Percentiles rank a stretch among this genome's conserved stretches.
phyloP scores from a whole-genome alignment of 2,888 invertebrate genomes.

The Lasiommata megera region DNA sequence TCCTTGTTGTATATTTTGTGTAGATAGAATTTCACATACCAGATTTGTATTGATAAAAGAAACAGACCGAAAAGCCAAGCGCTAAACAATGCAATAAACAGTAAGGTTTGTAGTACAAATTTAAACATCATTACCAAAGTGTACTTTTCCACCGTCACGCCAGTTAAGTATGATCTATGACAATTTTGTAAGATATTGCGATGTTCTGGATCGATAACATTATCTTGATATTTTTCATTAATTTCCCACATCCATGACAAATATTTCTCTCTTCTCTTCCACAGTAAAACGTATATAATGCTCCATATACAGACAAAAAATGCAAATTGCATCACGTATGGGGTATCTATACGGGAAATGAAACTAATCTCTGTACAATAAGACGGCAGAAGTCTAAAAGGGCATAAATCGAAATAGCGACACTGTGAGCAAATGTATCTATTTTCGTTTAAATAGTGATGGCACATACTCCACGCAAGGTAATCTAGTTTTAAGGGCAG shows the following conservation, averaged over 20 bases:
- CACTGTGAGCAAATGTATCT: background rate
- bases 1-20: background rate
- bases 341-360: background rate
- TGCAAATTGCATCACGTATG: background rate
- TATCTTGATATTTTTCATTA: background rate
- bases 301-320: background rate
- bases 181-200: background rate
- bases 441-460: background rate
- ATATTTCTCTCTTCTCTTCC: background rate
- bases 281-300: background rate
- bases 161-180: slow-evolving; percentile 1
- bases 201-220: background rate
- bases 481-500: background rate
- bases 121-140: background rate
- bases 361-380: background rate
- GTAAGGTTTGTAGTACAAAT: background rate
- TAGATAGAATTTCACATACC: slow-evolving; percentile 9
- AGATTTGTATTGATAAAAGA: slow-evolving; percentile 28
- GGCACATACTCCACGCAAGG: background rate
- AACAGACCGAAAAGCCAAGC: slow-evolving; percentile 26
- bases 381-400: background rate
- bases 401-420: background rate
- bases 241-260: slow-evolving; percentile 19
- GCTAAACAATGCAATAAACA: slow-evolving; percentile 16
- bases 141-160: background rate